A percentile compares a stretch with the other conserved stretches of the same genome.
These are phyloP conservation scores for Octodon degus DNA, from an alignment of 2,113 vertebrate species.

Conservation along the genomic window DNA sequence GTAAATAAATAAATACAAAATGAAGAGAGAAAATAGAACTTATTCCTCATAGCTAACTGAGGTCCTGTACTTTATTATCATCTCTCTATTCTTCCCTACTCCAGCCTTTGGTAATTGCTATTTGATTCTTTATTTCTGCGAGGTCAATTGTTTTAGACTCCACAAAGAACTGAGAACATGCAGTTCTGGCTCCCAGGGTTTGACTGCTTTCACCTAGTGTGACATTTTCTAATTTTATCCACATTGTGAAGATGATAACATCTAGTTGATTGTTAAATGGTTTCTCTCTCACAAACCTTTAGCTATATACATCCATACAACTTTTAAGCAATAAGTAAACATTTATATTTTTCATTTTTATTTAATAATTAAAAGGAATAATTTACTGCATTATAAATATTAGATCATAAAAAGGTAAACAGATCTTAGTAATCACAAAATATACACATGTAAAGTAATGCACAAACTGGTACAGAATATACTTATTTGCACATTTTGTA, in stretches of 20 bases:
- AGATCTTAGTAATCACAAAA: not conserved
- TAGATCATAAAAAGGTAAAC: not conserved
- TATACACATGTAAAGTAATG: not conserved
- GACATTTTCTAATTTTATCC: not conserved
- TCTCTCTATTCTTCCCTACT: not conserved
- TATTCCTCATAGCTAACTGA: not conserved
- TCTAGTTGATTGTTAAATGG: not conserved
- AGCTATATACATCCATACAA: not conserved
- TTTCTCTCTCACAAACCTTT: not conserved
- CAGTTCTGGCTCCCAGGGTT: too few species aligned
- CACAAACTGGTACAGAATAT: not conserved
- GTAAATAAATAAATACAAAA: too few species aligned
- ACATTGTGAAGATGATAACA: not conserved
- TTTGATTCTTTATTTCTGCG: not conserved
- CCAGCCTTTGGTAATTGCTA: not conserved
- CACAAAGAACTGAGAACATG: not conserved
- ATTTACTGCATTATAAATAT: not conserved
- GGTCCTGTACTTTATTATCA: not conserved
- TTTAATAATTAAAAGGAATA: constrained; percentile 28
- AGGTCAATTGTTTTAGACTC: not conserved
- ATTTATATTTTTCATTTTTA: not conserved
- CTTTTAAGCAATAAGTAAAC: not conserved
- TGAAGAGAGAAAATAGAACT: not conserved
- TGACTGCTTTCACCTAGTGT: not conserved
- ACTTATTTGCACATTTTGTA: not conserved